These are phyloP conservation scores for Mongoloraphidia duomilia DNA, from an alignment of 2,888 invertebrate species.

Conservation along the genomic window DNA sequence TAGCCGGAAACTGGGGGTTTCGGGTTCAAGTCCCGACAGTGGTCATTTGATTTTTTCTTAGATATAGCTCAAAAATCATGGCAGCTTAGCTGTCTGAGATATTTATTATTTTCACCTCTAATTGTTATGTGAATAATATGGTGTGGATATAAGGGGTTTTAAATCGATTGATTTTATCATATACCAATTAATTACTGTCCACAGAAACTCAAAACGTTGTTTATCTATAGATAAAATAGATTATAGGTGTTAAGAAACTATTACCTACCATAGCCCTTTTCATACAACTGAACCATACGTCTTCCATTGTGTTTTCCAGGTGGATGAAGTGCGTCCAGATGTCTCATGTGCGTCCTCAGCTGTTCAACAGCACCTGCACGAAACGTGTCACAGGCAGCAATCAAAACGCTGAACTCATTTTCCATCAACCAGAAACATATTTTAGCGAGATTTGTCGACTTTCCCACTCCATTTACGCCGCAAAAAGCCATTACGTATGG, in stretches of 20 bases:
- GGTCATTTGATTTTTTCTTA: too few species aligned
- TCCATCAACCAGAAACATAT: slow-evolving; percentile 99
- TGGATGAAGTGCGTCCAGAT: slow-evolving; percentile 89
- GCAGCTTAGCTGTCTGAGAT: too few species aligned
- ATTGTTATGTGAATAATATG: too few species aligned
- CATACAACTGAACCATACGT: slow-evolving; percentile 86
- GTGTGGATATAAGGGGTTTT: too few species aligned
- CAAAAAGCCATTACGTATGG: slow-evolving; percentile 96
- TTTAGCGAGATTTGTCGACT: slow-evolving; percentile 97
- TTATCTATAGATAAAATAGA: too few species aligned
- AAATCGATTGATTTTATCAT: too few species aligned
- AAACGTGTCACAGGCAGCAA: slow-evolving; percentile 99
- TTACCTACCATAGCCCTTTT: slow-evolving; percentile 76
- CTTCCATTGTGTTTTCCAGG: slow-evolving; percentile 50
- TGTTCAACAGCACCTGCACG: slow-evolving; percentile 98
- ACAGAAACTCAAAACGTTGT: too few species aligned
- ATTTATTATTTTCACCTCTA: too few species aligned
- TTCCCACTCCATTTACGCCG: slow-evolving; percentile 97
- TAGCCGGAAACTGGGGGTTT: too few species aligned
- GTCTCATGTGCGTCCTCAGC: slow-evolving; percentile 83
- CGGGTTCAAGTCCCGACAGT: too few species aligned
- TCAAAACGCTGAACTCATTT: slow-evolving; percentile 87
- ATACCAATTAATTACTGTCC: too few species aligned
- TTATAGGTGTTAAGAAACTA: background rate
- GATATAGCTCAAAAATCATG: too few species aligned